Conservation (phyloP, 30 jellyfish, hydroid and myxozoan genomes). For the Haliclystus octoradiatus region DNA sequence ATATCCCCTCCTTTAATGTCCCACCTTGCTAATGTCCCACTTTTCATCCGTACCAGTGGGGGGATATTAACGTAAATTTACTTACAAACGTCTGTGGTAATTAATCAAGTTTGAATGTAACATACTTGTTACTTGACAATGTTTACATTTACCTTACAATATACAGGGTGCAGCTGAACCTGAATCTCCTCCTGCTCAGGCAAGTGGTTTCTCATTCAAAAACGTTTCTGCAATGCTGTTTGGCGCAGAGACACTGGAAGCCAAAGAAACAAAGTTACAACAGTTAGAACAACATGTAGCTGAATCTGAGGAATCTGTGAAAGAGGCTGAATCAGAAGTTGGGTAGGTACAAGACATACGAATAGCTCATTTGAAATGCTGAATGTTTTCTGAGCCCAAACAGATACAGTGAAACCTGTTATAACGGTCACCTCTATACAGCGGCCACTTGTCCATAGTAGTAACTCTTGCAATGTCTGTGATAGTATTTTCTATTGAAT, state of each 20-base stretch:
- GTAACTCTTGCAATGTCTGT: too few species aligned
- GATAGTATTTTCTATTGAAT: too few species aligned
- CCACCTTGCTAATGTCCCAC: too few species aligned
- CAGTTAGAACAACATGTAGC: slow-evolving; percentile 53
- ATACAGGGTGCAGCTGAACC: too few species aligned
- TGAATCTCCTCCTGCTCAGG: slow-evolving; percentile 28
- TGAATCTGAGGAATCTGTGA: slow-evolving; percentile 70
- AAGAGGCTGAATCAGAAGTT: slow-evolving; percentile 63
- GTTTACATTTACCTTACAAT: neutral
- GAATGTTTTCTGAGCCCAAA: neutral
- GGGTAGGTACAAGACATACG: slow-evolving; percentile 27
- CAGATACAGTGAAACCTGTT: too few species aligned
- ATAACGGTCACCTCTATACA: too few species aligned
- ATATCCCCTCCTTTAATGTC: neutral
- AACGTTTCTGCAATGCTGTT: slow-evolving; percentile 62
- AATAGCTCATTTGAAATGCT: neutral
- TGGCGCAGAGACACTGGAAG: slow-evolving; percentile 83
- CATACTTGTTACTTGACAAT: neutral
- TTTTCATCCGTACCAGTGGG: too few species aligned
- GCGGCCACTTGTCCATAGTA: too few species aligned
- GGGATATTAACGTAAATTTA: neutral
- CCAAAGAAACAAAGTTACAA: slow-evolving; percentile 43
- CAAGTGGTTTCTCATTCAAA: slow-evolving; percentile 69
- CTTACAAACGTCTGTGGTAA: neutral
- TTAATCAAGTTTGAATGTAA: neutral